phyloP scores from a whole-genome alignment of 1,140 invertebrate genomes.

The Lucilia cuprina region DNA sequence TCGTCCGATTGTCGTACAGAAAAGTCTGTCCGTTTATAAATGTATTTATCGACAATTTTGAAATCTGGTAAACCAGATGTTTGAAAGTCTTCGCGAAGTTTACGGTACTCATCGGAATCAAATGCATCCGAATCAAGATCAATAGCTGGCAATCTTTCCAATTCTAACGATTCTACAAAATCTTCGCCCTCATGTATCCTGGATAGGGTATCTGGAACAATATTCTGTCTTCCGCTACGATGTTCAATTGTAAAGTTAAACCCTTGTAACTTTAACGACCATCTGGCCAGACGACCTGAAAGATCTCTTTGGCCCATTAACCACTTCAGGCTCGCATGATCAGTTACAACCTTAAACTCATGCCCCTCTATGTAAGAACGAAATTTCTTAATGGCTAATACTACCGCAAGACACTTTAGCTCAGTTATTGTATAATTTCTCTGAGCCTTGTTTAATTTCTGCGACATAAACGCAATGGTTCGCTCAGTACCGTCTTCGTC shows the following conservation, averaged over 20 bases:
- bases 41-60: too few relatives aligned
- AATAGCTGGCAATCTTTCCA: too few relatives aligned
- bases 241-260: constrained; percentile 53
- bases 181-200: constrained; percentile 19
- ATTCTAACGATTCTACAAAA: background rate
- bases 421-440: constrained; percentile 59
- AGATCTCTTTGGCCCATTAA: constrained; percentile 38
- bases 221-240: constrained; percentile 46
- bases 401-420: constrained; percentile 62
- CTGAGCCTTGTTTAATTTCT: constrained; percentile 5
- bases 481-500: constrained; percentile 28
- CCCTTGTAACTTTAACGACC: constrained; percentile 45
- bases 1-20: too few relatives aligned
- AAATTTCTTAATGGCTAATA: constrained; percentile 62
- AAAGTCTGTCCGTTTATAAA: too few relatives aligned
- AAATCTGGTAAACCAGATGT: too few relatives aligned
- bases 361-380: constrained; percentile 58
- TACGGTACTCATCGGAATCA: too few relatives aligned
- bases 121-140: too few relatives aligned
- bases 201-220: constrained; percentile 49
- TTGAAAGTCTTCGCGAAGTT: too few relatives aligned
- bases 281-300: constrained; percentile 44
- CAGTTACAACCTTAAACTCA: constrained; percentile 57
- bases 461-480: constrained; percentile 55
- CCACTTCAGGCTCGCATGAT: constrained; percentile 47